These are phyloP conservation scores for Tragelaphus buxtoni DNA, from an alignment of 2,113 vertebrate species.

Conservation along the genomic window DNA sequence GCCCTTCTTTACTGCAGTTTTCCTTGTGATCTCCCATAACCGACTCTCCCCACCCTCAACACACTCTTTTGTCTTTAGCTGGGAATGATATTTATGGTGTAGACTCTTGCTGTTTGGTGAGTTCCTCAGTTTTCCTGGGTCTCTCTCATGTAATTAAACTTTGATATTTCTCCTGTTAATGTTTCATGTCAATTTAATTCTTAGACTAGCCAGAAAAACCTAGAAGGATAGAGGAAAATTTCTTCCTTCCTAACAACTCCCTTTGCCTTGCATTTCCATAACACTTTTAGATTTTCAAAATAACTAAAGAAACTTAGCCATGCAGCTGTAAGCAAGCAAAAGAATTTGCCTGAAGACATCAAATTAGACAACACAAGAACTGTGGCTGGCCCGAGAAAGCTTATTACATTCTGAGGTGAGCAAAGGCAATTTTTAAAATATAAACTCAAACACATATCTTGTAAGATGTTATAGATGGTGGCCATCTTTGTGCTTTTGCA, in stretches of 20 bases:
- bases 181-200: not conserved
- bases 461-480: accelerated
- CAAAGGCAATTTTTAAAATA: not conserved
- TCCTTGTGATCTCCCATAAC: not conserved
- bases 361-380: not conserved
- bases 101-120: not conserved
- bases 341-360: not conserved
- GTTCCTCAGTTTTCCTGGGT: not conserved
- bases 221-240: not conserved
- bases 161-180: not conserved
- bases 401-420: not conserved
- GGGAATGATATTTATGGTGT: not conserved
- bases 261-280: not conserved
- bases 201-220: not conserved
- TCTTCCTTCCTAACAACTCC: not conserved
- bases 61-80: not conserved
- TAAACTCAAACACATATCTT: not conserved
- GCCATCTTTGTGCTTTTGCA: not conserved
- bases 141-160: not conserved
- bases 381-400: not conserved
- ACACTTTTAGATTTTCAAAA: not conserved
- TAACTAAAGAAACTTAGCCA: not conserved
- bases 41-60: not conserved
- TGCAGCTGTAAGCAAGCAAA: not conserved
- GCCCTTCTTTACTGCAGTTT: not conserved